A percentile compares a stretch with the other conserved stretches of the same genome.
Evolutionary conservation across 30 jellyfish, hydroid and myxozoan genomes (phyloP).

Genomic region (Aurelia coerulea): DNA sequence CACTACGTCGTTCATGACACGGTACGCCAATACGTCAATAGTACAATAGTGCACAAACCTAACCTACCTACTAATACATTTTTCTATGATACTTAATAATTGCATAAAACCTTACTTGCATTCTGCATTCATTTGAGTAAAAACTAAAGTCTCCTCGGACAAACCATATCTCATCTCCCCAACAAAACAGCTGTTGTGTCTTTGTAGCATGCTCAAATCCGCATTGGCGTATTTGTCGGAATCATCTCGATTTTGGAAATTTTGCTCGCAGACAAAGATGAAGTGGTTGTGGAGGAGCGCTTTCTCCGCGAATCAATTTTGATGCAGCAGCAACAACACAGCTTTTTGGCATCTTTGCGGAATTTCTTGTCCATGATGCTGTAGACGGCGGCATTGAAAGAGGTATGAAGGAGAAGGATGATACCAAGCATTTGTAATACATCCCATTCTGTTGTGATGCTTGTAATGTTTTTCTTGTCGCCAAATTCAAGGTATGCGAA

Average conservation of each 20-base stretch:
- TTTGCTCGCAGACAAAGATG: neutral
- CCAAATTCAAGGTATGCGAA: slow-evolving; percentile 39
- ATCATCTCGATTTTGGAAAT: neutral
- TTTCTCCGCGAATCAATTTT: neutral
- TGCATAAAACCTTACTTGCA: too few species aligned
- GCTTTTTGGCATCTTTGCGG: slow-evolving; percentile 30
- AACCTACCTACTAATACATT: too few species aligned
- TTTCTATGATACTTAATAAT: too few species aligned
- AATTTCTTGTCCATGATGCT: slow-evolving; percentile 55
- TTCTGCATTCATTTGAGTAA: too few species aligned
- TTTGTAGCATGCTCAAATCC: too few species aligned
- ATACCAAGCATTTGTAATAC: slow-evolving; percentile 45
- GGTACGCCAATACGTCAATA: too few species aligned
- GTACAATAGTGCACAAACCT: too few species aligned
- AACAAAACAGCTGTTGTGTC: too few species aligned
- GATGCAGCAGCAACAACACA: slow-evolving; percentile 49
- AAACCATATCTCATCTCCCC: too few species aligned
- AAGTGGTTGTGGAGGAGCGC: slow-evolving; percentile 10
- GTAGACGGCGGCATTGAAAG: slow-evolving; percentile 57
- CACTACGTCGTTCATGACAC: too few species aligned
- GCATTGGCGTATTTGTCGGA: too few species aligned
- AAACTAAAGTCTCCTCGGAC: too few species aligned
- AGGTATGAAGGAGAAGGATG: slow-evolving; percentile 42
- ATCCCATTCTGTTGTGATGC: slow-evolving; percentile 13
- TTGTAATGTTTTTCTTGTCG: neutral